phyloP scores from a whole-genome alignment of 1,140 invertebrate genomes.

The Pseudachorutes palmiensis region DNA sequence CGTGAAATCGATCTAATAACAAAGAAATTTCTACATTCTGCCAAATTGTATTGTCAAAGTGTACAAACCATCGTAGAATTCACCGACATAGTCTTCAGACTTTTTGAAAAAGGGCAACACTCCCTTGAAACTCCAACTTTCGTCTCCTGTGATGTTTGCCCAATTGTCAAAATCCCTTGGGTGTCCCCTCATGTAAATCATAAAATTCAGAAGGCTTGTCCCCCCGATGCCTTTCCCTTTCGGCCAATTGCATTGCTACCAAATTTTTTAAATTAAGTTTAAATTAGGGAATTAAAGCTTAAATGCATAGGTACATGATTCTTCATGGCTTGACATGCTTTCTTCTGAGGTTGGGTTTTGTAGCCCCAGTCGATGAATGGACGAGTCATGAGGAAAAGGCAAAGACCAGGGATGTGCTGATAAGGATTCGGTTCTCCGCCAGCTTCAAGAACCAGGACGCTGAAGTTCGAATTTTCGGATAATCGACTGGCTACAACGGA shows the following conservation, averaged over 20 bases:
- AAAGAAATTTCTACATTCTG: neutral
- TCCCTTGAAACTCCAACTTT: conserved; percentile 10
- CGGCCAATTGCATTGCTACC: conserved; percentile 41
- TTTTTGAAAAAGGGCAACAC: conserved; percentile 12
- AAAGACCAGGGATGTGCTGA: neutral
- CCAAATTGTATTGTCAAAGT: neutral
- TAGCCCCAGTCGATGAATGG: neutral
- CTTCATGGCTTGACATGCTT: neutral
- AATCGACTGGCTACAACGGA: neutral
- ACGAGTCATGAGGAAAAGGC: neutral
- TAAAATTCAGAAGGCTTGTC: conserved; percentile 53
- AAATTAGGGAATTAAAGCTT: neutral
- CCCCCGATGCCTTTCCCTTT: conserved; percentile 51
- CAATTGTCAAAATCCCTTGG: conserved; percentile 20
- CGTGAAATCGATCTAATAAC: no score
- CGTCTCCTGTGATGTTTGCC: conserved; percentile 17
- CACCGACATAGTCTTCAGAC: conserved; percentile 14
- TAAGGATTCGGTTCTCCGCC: conserved; percentile 9
- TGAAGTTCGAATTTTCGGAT: neutral
- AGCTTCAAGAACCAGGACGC: conserved; percentile 2
- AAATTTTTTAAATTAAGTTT: neutral
- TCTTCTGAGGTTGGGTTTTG: neutral
- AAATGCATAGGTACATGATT: neutral
- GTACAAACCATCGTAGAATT: neutral
- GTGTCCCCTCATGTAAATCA: conserved; percentile 18